Conservation (phyloP, 2,113 vertebrate genomes). For the Muntiacus muntjak region DNA sequence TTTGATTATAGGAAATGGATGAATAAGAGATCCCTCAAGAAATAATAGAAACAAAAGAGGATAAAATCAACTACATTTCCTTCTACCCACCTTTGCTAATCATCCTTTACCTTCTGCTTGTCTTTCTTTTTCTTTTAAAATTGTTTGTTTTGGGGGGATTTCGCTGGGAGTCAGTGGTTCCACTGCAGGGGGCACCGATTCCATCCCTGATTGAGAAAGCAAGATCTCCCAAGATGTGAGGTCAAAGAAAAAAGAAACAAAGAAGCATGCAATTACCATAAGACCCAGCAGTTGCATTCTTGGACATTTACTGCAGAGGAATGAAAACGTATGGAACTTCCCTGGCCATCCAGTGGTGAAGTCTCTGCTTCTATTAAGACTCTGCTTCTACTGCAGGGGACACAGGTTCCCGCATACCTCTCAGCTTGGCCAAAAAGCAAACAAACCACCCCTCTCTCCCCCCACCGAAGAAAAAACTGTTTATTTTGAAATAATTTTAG, state of each 20-base stretch:
- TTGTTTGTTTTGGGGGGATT: background rate
- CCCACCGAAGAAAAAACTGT: background rate
- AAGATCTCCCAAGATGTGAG: background rate
- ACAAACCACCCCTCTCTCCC: background rate
- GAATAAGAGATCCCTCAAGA: background rate
- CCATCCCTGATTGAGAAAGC: background rate
- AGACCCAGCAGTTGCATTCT: background rate
- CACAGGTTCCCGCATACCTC: background rate
- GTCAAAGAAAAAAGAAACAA: background rate
- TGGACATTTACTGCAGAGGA: background rate
- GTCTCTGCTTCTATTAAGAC: background rate
- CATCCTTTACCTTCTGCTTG: background rate
- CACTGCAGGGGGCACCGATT: background rate
- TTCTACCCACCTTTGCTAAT: background rate
- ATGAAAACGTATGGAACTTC: background rate
- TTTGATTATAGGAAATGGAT: background rate
- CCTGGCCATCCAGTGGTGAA: background rate
- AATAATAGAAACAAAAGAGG: background rate
- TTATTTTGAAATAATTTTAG: slow-evolving; percentile 36
- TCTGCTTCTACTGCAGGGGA: background rate
- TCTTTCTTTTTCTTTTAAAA: background rate
- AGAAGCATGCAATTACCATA: background rate
- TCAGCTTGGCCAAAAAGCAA: background rate
- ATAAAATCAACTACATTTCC: background rate
- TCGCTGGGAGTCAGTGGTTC: background rate